These are phyloP conservation scores for Sarcophaga peregrina DNA, from an alignment of 1,140 invertebrate species.

Conservation along the genomic window DNA sequence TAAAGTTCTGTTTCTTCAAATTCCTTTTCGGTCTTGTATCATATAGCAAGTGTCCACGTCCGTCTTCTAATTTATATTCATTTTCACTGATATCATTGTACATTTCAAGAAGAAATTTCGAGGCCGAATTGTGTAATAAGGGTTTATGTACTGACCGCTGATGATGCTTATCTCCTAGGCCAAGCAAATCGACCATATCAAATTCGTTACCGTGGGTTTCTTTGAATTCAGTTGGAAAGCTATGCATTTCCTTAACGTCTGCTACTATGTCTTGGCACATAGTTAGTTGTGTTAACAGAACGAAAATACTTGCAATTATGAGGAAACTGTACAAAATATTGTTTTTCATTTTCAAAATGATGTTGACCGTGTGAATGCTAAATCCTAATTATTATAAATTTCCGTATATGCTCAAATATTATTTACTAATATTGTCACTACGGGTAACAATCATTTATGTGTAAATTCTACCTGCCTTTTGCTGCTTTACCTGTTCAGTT, in stretches of 20 bases:
- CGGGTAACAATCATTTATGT: too few species aligned
- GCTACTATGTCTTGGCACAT: neutral
- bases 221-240: neutral
- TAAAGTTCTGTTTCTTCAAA: conserved; percentile 55
- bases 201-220: conserved; percentile 18
- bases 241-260: neutral
- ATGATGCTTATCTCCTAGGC: neutral
- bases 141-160: conserved; percentile 21
- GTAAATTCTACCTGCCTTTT: too few species aligned
- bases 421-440: neutral
- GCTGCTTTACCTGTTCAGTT: too few species aligned
- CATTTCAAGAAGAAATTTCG: conserved; percentile 61
- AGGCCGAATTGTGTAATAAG: conserved; percentile 52
- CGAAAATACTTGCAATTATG: neutral
- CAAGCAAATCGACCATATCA: conserved; percentile 44
- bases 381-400: neutral
- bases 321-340: neutral
- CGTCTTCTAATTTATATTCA: conserved; percentile 45
- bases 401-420: neutral
- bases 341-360: neutral
- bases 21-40: conserved; percentile 56
- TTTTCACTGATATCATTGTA: conserved; percentile 62
- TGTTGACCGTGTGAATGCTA: neutral
- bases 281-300: neutral
- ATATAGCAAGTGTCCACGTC: conserved; percentile 47